Evolutionary conservation across 2,797 vertebrate species (phyloP).

Genomic region (Pelodytes ibericus): DNA sequence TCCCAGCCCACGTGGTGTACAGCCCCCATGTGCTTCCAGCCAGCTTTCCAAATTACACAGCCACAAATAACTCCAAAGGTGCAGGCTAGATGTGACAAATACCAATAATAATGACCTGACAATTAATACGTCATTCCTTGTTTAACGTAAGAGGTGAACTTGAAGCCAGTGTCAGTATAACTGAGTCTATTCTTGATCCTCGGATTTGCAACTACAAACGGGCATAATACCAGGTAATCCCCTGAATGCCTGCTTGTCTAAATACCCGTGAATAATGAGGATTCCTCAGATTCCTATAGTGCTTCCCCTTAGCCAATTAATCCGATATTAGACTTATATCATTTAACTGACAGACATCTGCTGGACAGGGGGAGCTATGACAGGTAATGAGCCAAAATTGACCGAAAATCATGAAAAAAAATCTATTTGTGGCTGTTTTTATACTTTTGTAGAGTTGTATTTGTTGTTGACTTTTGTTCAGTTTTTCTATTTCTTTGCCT

Average conservation of each 20-base stretch:
- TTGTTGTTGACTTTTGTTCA: too few species aligned
- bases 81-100: too few species aligned
- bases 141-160: background rate
- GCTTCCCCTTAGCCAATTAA: background rate
- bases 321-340: background rate
- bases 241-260: background rate
- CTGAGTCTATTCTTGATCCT: background rate
- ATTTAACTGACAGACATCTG: constrained; percentile 18
- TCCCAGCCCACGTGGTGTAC: too few species aligned
- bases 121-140: too few species aligned
- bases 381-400: constrained; percentile 7
- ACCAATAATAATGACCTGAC: too few species aligned
- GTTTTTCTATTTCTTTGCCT: too few species aligned
- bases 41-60: too few species aligned
- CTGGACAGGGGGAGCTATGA: background rate
- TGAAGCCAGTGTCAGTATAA: background rate
- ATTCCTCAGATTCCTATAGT: constrained; percentile 33
- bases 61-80: too few species aligned
- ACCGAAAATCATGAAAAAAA: too few species aligned
- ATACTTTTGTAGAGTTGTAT: too few species aligned
- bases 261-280: constrained; percentile 1
- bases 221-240: background rate
- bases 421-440: too few species aligned
- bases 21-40: too few species aligned
- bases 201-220: background rate